Percentiles rank a stretch among this genome's conserved stretches.
Conservation (phyloP, 2,797 vertebrate genomes). For the Neomorphus geoffroyi region DNA sequence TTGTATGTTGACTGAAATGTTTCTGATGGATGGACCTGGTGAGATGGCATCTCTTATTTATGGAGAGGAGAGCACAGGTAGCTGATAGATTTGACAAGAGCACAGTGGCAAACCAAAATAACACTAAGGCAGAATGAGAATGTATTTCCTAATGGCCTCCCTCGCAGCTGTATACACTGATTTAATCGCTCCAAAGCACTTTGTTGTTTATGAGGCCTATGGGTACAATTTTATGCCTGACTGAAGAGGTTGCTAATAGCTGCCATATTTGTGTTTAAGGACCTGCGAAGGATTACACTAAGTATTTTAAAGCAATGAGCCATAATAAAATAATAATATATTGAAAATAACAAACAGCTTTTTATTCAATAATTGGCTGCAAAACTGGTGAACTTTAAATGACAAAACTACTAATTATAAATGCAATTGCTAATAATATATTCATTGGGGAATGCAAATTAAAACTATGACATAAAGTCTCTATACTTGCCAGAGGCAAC, state of each 20-base stretch:
- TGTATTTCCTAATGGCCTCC: constrained; percentile 80
- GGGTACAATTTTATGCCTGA: constrained; percentile 89
- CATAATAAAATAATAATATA: constrained; percentile 83
- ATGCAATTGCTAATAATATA: constrained; percentile 40
- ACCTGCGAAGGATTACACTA: constrained; percentile 80
- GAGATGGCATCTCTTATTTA: constrained; percentile 42
- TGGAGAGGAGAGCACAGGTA: constrained; percentile 44
- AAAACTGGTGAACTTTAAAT: constrained; percentile 74
- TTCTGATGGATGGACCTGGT: constrained; percentile 24
- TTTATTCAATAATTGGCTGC: constrained; percentile 79
- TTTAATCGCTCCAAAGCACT: constrained; percentile 85
- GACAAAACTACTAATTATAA: constrained; percentile 78
- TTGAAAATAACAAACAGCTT: constrained; percentile 81
- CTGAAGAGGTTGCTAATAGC: constrained; percentile 89
- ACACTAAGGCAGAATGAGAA: constrained; percentile 75
- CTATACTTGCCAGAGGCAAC: not conserved
- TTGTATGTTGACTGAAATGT: constrained; percentile 47
- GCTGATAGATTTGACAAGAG: constrained; percentile 70
- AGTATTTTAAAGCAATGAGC: constrained; percentile 83
- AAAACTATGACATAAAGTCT: not conserved
- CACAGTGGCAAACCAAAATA: constrained; percentile 71
- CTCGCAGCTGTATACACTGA: constrained; percentile 82
- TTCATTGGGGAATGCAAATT: constrained; percentile 44
- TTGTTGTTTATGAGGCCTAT: constrained; percentile 84
- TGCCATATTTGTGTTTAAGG: constrained; percentile 85